Conservation (phyloP, 35 echinoderm and acorn worm species). For the Anneissia japonica region DNA sequence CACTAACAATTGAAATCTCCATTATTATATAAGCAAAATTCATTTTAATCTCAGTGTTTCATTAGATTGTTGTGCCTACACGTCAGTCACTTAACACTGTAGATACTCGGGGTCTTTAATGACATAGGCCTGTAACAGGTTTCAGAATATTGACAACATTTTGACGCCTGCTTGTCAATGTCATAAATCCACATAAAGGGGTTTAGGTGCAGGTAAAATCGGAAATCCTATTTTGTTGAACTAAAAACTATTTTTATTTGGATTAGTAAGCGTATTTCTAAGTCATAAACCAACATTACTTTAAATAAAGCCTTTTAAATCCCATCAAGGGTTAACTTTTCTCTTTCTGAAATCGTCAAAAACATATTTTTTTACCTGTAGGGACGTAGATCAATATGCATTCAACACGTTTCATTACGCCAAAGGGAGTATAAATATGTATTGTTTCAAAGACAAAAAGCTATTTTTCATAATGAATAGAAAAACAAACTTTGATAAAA, state of each 20-base stretch:
- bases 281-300: neutral
- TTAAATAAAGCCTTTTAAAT: neutral
- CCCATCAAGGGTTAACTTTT: neutral
- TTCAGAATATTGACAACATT: neutral
- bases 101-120: too few relatives aligned
- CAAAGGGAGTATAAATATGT: neutral
- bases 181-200: neutral
- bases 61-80: too few relatives aligned
- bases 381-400: neutral
- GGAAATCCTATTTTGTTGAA: neutral
- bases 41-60: too few relatives aligned
- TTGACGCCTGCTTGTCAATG: neutral
- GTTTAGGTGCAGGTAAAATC: neutral
- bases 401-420: neutral
- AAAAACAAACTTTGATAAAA: neutral
- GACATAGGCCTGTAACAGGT: too few relatives aligned
- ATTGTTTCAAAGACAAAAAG: conserved; percentile 2
- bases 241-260: neutral
- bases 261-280: neutral
- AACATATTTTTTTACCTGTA: neutral
- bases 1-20: too few relatives aligned
- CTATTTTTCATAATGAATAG: neutral
- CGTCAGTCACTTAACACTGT: too few relatives aligned
- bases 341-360: neutral
- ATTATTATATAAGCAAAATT: too few relatives aligned